Base-by-base conservation (phyloP, 2,888 invertebrate genomes). In the Aphodius sticticus region DNA sequence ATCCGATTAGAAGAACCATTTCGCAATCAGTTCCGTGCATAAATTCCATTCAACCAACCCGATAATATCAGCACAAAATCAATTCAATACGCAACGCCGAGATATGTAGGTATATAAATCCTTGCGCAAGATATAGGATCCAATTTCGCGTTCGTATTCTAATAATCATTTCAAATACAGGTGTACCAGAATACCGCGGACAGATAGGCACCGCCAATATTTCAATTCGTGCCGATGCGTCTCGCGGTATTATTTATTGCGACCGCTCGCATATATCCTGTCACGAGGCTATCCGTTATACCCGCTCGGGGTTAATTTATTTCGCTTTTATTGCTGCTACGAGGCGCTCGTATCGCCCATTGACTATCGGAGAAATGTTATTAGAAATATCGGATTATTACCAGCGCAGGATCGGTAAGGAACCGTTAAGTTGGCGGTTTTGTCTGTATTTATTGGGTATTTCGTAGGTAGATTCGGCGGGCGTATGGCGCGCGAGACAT, bases 241-340 rank as follows among this genome's bases (percentile, higher is more conserved):
- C 53, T 53, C 9, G 9, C 53, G 77, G 77, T 70, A 71, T 76
- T 77, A 77, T 77, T 76, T 81, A 79, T 79, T 81, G 81, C 80
- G 79, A 53, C 53, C 53, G 53, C 53, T 53, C 53, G 53, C 53
- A 53, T 53, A 53, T 81, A 79, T 80, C 77, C 72, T 81, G 81
- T 81, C 81, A 81, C 76, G 53, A 78, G 70, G 78, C 80, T 72
- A 69, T 76, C 75, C 70, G 70, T 78, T 80, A 78, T 72, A 69
- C 53, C 53, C 53, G 53, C 53, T 7, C 78, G 76, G 74, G 37
- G 76, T 72, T 78, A 78, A 79, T 82, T 80, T 81, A 82, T 82
- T 82, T 81, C 81, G 78, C 80, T 82, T 82, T 81, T 79, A 82
- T 81, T 74, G 79, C 76, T 5, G 53, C 53, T 53, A 53, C 53